Conservation (phyloP, 2,113 vertebrate genomes). For the Junco hyemalis region DNA sequence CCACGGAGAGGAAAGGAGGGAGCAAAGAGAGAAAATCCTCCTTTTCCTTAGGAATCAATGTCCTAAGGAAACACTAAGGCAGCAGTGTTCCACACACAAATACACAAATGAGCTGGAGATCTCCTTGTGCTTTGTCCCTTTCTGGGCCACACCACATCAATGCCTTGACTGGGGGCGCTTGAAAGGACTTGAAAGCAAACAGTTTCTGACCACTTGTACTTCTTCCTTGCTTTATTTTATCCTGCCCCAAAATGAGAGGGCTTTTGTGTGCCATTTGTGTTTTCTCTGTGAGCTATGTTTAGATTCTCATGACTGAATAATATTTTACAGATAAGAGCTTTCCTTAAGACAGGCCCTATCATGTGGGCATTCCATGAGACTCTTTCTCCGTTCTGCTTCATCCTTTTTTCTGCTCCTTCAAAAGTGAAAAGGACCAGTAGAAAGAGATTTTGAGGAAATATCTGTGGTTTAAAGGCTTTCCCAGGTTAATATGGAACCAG, state of each 20-base stretch:
- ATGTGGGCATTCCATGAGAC: not conserved
- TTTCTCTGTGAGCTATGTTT: constrained; percentile 26
- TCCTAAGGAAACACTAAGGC: too few species aligned
- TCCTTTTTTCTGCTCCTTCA: not conserved
- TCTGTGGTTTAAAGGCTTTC: not conserved
- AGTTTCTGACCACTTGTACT: not conserved
- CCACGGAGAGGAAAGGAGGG: not conserved
- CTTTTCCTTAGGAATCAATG: not conserved
- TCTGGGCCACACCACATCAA: not conserved
- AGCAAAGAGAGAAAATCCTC: not conserved
- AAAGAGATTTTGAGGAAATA: not conserved
- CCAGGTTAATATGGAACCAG: not conserved
- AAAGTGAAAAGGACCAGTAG: not conserved
- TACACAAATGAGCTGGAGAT: not conserved
- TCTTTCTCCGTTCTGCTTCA: not conserved
- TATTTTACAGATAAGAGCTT: constrained; percentile 16
- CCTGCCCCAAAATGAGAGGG: constrained; percentile 3
- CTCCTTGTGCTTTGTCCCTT: not conserved
- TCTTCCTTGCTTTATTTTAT: constrained; percentile 26
- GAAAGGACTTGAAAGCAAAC: not conserved
- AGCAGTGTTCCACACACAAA: not conserved
- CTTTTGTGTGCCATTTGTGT: constrained; percentile 9
- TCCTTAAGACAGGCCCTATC: not conserved
- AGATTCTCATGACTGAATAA: constrained; percentile 24
- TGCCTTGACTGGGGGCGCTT: not conserved